Percentiles rank a stretch among this genome's conserved stretches.
These are phyloP conservation scores for Stegodyphus dumicola DNA, from an alignment of 1,140 invertebrate species.

Conservation along the genomic window DNA sequence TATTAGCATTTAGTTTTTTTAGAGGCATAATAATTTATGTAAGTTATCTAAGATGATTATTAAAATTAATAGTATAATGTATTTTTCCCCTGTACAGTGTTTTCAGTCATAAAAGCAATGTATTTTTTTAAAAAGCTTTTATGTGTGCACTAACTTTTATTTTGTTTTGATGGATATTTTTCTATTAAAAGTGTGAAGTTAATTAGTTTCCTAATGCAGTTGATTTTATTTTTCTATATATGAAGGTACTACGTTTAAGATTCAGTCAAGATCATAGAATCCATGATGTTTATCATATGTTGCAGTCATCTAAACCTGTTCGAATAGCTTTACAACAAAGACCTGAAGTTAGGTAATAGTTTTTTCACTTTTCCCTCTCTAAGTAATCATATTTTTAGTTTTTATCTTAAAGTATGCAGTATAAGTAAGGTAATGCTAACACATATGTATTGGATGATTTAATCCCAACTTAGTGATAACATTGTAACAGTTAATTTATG, in stretches of 20 bases:
- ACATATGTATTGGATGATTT: too few relatives aligned
- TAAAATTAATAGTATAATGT: too few relatives aligned
- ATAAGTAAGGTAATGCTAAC: too few relatives aligned
- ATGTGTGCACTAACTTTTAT: conserved; percentile 15
- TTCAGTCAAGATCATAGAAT: conserved; percentile 82
- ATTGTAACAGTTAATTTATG: too few relatives aligned
- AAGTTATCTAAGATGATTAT: too few relatives aligned
- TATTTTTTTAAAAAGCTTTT: too few relatives aligned
- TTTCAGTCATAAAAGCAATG: too few relatives aligned
- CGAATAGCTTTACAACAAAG: conserved; percentile 85
- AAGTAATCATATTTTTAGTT: neutral
- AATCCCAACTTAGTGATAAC: too few relatives aligned
- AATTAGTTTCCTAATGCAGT: neutral
- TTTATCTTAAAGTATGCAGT: too few relatives aligned
- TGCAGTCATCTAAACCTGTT: conserved; percentile 90
- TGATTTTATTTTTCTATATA: conserved; percentile 22
- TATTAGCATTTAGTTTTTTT: too few relatives aligned
- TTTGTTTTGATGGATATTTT: neutral
- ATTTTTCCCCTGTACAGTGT: too few relatives aligned
- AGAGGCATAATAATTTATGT: too few relatives aligned
- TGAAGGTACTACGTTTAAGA: conserved; percentile 74
- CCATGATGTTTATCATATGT: conserved; percentile 83
- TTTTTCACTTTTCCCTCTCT: neutral
- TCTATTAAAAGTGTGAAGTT: neutral
- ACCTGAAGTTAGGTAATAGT: conserved; percentile 80